These are phyloP conservation scores for Sinonovacula constricta DNA, from an alignment of 1,140 invertebrate species.

Conservation along the genomic window DNA sequence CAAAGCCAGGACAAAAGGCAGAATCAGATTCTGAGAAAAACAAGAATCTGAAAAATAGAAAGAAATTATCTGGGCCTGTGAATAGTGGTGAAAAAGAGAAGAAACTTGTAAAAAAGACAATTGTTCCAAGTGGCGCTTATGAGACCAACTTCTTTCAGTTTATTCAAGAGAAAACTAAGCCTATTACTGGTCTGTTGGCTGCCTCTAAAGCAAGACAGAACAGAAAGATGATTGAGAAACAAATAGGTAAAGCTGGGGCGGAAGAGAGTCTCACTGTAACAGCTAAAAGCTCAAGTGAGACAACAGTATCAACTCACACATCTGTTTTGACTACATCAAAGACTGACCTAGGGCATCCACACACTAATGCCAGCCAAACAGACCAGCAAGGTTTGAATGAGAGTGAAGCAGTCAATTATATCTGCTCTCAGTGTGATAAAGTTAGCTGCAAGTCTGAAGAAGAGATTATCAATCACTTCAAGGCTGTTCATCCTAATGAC, in stretches of 20 bases:
- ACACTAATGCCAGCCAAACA: neutral
- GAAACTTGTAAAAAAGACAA: neutral
- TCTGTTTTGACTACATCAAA: neutral
- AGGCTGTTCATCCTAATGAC: conserved; percentile 63
- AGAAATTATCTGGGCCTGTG: neutral
- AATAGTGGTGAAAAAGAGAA: neutral
- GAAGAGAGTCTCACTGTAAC: neutral
- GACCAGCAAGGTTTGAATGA: conserved; percentile 5
- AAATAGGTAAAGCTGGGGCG: neutral
- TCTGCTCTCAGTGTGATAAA: conserved; percentile 68
- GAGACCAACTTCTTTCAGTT: conserved; percentile 45
- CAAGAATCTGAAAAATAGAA: conserved; percentile 17
- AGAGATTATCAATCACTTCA: conserved; percentile 63
- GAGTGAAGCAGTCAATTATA: conserved; percentile 62
- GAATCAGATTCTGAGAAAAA: conserved; percentile 50
- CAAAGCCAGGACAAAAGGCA: conserved; percentile 42
- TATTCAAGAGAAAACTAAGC: conserved; percentile 43
- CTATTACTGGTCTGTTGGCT: neutral
- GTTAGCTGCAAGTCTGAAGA: conserved; percentile 57
- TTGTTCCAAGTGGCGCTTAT: conserved; percentile 42
- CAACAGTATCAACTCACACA: neutral
- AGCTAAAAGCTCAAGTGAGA: neutral
- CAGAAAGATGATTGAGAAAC: neutral
- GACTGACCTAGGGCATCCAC: neutral
- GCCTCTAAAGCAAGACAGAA: neutral